phyloP scores from a whole-genome alignment of 2,797 vertebrate genomes.

The Lagorchestes hirsutus region DNA sequence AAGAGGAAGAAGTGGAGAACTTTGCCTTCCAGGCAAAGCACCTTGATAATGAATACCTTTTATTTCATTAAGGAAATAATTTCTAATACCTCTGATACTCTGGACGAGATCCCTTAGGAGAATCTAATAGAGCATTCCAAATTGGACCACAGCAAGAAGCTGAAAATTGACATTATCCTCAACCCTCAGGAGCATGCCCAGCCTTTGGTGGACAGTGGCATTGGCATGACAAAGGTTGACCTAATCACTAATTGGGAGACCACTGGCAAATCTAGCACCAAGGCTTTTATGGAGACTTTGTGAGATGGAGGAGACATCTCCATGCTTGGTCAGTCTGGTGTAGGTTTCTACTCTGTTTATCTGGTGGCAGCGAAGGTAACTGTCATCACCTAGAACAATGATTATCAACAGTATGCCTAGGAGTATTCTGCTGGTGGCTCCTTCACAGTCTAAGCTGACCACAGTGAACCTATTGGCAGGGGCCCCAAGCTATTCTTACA shows the following conservation, averaged over 20 bases:
- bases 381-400: too few species aligned
- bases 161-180: constrained; percentile 67
- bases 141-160: constrained; percentile 87
- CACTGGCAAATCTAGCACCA: constrained; percentile 92
- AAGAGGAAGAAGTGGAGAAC: too few species aligned
- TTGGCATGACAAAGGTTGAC: constrained; percentile 92
- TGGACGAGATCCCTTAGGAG: constrained; percentile 91
- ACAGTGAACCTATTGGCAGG: constrained; percentile 67
- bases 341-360: too few species aligned
- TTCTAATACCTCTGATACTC: not conserved
- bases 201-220: constrained; percentile 88
- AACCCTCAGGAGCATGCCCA: constrained; percentile 76
- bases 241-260: constrained; percentile 84
- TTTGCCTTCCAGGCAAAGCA: too few species aligned
- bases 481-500: too few species aligned
- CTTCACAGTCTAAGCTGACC: constrained; percentile 76
- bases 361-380: too few species aligned
- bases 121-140: constrained; percentile 89
- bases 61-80: too few species aligned
- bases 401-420: too few species aligned
- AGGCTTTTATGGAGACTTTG: constrained; percentile 92
- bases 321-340: constrained; percentile 72
- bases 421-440: too few species aligned
- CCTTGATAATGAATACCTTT: too few species aligned
- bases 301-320: constrained; percentile 90